Evolutionary conservation across 2,888 invertebrate species (phyloP), one percentile per base, ranked within the genome.

Genomic region (Synergus gifuensis): DNA sequence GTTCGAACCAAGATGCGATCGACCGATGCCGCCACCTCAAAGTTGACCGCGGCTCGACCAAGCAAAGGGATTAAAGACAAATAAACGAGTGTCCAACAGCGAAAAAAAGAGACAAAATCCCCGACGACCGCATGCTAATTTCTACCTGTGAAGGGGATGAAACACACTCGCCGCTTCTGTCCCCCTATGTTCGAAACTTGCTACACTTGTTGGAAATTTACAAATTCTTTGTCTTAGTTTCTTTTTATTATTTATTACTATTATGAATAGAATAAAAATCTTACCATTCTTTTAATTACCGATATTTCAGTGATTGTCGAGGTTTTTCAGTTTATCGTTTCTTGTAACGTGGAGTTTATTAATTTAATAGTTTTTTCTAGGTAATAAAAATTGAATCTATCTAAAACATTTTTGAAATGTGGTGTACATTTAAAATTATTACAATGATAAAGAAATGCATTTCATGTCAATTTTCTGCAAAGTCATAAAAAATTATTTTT

Each of bases 1-100:
- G 79, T 83, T 80, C 83, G 82, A 78, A 83, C 83, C 76, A 84
- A 85, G 83, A 85, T 85, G 85, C 85, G 80, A 84, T 85, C 83
- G 81, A 81, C 64, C 82, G 80, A 81, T 82, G 84, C 84, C 84
- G 84, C 84, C 83, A 87, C 85, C 87, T 87, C 86, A 88, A 87
- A 87, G 86, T 85, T 85, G 85, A 88, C 87, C 86, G 87, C 87
- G 86, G 82, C 81, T 81, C 84, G 84, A 85, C 84, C 80, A 82
- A 83, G 86, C 86, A 83, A 88, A 87, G 86, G 90, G 90, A 90
- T 90, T 89, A 90, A 86, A 86, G 84, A 83, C 87, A 86, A 88
- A 87, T 87, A 87, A 86, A 88, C 84, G 87, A 88, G 81, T 77
- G 67, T 80, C 81, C 81, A 83, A 83, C 80, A 82, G 79, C 73